Evolutionary conservation across 2,888 invertebrate species (phyloP), one percentile per base, ranked within the genome.

Genomic region (Ennomos quercinarius): DNA sequence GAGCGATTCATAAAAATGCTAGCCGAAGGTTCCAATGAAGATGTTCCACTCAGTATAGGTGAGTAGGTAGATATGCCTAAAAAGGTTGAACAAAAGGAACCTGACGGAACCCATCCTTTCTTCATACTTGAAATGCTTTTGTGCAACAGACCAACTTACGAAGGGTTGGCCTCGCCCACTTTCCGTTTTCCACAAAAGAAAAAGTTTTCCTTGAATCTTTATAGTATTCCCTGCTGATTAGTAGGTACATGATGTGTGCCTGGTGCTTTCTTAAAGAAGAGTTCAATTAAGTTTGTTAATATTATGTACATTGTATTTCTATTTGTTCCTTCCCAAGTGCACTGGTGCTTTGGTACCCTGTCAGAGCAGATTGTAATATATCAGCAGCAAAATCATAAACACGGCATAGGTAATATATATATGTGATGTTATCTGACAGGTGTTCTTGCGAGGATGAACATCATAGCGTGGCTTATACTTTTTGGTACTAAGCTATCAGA

Each of bases 1-100:
- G 85, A 84, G 79, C 83, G 73, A 86, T 89, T 87, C 84, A 81
- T 82, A 85, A 78, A 82, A 86, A 87, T 80, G 81, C 80, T 78
- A 76, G 79, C 75, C 76, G 79, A 80, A 83, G 75, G 78, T 79
- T 78, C 71, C 75, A 67, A 75, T 80, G 73, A 84, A 85, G 83
- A 85, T 83, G 80, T 77, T 80, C 70, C 73, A 77, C 81, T 77
- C 77, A 75, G 76, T 27, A 17, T 17, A 27, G 27, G 27, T 27
- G 27, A 27, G 6, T 75, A 74, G 67, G 71, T 60, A 50, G 46
- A 55, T 46, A 47, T 50, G 59, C 66, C 72, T 74, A 76, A 82
- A n/a, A 81, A 80, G 80, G 80, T 81, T 83, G 73, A 77, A 77
- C 74, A 72, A 80, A 73, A 74, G 75, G 67, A 53, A 51, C 61